Evolutionary conservation across 2,113 vertebrate species (phyloP).

Genomic region (Rhea americana): DNA sequence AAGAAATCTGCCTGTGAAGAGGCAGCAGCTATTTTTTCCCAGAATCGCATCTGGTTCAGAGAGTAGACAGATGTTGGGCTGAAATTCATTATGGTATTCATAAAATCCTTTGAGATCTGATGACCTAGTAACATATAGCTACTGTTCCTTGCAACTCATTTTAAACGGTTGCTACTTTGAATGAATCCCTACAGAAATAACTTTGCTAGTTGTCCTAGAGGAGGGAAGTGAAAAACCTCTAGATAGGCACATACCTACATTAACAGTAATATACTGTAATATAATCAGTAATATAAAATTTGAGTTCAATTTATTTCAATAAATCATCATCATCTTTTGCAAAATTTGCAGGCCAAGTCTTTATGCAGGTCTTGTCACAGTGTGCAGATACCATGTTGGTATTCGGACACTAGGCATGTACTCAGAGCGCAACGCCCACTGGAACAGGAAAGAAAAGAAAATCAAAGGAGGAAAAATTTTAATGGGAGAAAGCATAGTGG

Average conservation of each 20-base stretch:
- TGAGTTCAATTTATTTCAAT: neutral
- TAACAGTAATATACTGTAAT: neutral
- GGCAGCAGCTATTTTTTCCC: constrained; percentile 39
- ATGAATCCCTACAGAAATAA: neutral
- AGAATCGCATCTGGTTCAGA: constrained; percentile 58
- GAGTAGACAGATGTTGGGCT: constrained; percentile 62
- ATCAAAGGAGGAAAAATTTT: neutral
- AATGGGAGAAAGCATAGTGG: neutral
- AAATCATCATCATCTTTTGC: neutral
- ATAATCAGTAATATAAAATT: neutral
- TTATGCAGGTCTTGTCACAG: accelerated
- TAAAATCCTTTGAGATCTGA: constrained; percentile 41
- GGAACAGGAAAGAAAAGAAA: neutral
- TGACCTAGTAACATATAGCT: constrained; percentile 60
- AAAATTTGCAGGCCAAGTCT: neutral
- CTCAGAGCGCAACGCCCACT: neutral
- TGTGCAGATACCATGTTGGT: neutral
- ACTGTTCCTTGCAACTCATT: constrained; percentile 20
- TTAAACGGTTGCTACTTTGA: constrained; percentile 8
- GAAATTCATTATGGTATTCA: constrained; percentile 63
- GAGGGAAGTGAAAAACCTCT: neutral
- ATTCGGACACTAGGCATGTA: neutral
- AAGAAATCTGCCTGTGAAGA: constrained; percentile 29
- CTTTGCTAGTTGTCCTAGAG: neutral
- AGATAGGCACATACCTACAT: neutral